Evolutionary conservation across 2,888 invertebrate genomes (phyloP), one percentile per base, ranked within the genome.

Genomic region (Torymus texanus): DNA sequence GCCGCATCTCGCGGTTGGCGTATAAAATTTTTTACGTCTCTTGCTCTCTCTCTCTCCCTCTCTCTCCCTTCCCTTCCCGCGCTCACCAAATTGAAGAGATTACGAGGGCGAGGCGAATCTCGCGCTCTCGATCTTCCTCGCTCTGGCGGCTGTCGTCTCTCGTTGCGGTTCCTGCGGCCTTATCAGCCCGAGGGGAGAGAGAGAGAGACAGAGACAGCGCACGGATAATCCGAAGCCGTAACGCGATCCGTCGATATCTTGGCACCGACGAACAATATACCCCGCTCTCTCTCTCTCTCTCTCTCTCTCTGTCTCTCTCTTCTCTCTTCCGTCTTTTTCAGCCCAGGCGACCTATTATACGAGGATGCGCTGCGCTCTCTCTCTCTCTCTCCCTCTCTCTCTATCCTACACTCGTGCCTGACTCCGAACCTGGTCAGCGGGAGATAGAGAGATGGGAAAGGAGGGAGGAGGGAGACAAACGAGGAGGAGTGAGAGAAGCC

Each of bases 201-300:
- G 79, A 68, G 16, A 68, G 51, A 29, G 13, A 62, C 29, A n/a
- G 14, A 41, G 63, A 53, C 24, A 50, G 12, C 50, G 65, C 66
- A 71, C 81, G 82, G 83, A 83, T 83, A 83, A 84, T 83, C 83
- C 81, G 61, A 76, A 81, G 75, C 75, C 81, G 83, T 82, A 84
- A 83, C 81, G 83, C 82, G 83, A 84, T 83, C 80, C 82, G 70
- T 75, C 83, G 83, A 84, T 83, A 84, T 82, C 83, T 81, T 79
- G 78, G 77, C 76, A 62, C 67, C 12, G 72, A 62, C 77, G 82
- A 78, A 81, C 82, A 81, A 83, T 83, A 81, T 78, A 83, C 82
- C 73, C 58, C n/a, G 41, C 41, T 41, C 41, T 29, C 29, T 3
- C 8, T 12, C 16, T 21, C 21, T 21, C 14, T 16, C 24, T 67